Conservation (phyloP, 64 coral and sea anemone genomes). For the Dendronephthya gigantea region DNA sequence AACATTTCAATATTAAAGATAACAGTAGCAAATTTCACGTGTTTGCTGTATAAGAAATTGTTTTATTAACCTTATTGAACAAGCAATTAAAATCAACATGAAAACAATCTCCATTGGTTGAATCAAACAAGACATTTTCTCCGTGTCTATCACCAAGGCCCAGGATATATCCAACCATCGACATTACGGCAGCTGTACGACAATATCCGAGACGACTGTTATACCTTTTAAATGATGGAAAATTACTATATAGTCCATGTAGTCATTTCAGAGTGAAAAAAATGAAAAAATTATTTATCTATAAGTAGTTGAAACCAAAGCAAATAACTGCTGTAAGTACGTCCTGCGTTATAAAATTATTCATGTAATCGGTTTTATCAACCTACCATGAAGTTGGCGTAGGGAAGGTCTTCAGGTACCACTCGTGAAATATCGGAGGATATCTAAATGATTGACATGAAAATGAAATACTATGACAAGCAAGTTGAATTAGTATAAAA, state of each 20-base stretch:
- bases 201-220: slow-evolving; percentile 83
- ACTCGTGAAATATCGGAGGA: slow-evolving; percentile 83
- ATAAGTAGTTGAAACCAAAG: too few relatives aligned
- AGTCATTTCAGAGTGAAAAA: not conserved
- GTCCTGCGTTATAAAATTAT: too few relatives aligned
- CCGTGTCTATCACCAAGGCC: slow-evolving; percentile 92
- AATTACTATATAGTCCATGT: not conserved
- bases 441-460: slow-evolving; percentile 40
- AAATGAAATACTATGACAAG: not conserved
- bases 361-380: not conserved
- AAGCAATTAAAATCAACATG: slow-evolving; percentile 97
- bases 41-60: too few relatives aligned
- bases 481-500: not conserved
- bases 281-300: not conserved
- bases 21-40: not conserved
- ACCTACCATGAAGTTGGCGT: slow-evolving; percentile 90
- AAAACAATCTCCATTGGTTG: slow-evolving; percentile 71
- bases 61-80: slow-evolving; percentile 62
- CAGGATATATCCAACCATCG: slow-evolving; percentile 97
- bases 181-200: slow-evolving; percentile 88
- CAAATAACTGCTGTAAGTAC: too few relatives aligned
- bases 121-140: slow-evolving; percentile 93
- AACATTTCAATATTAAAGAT: not conserved
- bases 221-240: slow-evolving; percentile 48
- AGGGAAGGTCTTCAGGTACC: slow-evolving; percentile 79